Conservation (phyloP, 1,140 invertebrate genomes). For the Polypedilum vanderplanki region DNA sequence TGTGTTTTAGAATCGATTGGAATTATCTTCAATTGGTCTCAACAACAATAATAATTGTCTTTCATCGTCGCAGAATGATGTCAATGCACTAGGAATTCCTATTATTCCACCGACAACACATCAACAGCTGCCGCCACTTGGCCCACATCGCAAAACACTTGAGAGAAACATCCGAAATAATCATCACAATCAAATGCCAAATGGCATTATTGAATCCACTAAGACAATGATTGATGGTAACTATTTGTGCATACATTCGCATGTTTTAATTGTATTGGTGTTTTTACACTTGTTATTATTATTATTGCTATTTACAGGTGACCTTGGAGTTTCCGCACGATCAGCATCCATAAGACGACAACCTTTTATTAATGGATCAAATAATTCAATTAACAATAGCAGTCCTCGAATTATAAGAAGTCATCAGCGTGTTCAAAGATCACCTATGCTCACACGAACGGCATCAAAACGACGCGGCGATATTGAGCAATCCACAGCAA, state of each 20-base stretch:
- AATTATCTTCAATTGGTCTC: not conserved
- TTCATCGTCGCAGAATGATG: conserved; percentile 18
- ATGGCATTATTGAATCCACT: conserved; percentile 7
- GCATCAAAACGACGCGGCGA: not conserved
- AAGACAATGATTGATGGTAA: conserved; percentile 23
- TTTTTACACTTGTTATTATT: not conserved
- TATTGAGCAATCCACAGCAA: not conserved
- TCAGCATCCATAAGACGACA: not conserved
- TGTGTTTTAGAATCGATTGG: conserved; percentile 3
- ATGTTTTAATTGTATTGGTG: not conserved
- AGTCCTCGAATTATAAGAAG: not conserved
- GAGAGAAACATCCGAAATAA: conserved; percentile 38
- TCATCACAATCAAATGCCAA: not conserved
- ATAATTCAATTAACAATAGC: not conserved
- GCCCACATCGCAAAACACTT: conserved; percentile 37
- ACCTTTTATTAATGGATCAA: not conserved
- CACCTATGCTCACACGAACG: not conserved
- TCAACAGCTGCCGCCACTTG: conserved; percentile 34
- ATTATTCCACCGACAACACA: not conserved
- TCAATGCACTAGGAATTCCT: not conserved
- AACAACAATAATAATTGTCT: conserved; percentile 10
- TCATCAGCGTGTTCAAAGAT: not conserved
- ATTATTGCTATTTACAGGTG: not conserved
- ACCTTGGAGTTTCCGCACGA: not conserved
- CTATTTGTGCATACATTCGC: conserved; percentile 10